These are phyloP conservation scores for Rousettus leschenaultii DNA, from an alignment of 2,113 vertebrate genomes.

Conservation along the genomic window DNA sequence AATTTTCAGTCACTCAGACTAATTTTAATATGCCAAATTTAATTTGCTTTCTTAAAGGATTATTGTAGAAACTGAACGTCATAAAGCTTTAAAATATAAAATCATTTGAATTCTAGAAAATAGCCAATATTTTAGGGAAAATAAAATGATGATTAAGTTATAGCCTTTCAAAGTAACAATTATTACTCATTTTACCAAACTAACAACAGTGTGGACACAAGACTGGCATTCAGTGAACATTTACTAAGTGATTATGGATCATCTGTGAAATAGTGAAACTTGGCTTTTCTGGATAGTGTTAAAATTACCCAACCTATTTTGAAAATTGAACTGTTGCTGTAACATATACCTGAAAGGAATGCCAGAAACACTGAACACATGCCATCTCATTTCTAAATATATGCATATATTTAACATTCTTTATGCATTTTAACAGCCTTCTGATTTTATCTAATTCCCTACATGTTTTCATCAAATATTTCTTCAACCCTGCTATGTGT, in stretches of 20 bases:
- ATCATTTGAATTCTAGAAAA: constrained; percentile 4
- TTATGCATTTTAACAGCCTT: background rate
- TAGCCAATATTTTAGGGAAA: background rate
- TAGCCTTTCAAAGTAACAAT: background rate
- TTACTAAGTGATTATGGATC: background rate
- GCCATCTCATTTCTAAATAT: background rate
- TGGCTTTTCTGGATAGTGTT: background rate
- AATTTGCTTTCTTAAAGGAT: background rate
- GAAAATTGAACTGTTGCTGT: background rate
- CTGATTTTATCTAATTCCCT: constrained; percentile 4
- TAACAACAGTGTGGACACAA: background rate
- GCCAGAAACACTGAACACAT: background rate
- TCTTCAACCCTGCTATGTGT: background rate
- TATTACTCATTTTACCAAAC: background rate
- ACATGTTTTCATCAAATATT: constrained; percentile 28
- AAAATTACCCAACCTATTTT: constrained; percentile 39
- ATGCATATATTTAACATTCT: background rate
- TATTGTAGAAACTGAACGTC: background rate
- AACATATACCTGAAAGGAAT: constrained; percentile 3
- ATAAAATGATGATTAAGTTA: background rate
- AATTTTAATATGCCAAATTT: background rate
- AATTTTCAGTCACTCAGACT: background rate
- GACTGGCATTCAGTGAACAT: background rate
- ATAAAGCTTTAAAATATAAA: background rate
- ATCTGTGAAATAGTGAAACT: background rate